Conservation (phyloP, 2,797 vertebrate species). For the Salarias fasciatus region DNA sequence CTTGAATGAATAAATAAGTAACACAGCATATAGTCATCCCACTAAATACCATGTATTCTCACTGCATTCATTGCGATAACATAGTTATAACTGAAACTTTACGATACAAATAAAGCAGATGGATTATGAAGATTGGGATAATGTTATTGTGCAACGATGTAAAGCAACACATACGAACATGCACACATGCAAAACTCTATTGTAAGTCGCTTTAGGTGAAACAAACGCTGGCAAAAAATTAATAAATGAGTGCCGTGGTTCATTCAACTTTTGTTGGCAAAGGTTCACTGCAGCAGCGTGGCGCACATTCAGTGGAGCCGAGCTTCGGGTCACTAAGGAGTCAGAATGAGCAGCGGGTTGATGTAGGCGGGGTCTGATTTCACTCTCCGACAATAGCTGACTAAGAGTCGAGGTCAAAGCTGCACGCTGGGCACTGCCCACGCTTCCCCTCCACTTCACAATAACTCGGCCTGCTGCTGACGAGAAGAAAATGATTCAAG, state of each 20-base stretch:
- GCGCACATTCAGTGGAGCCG: conserved; percentile 5
- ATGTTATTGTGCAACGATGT: conserved; percentile 1
- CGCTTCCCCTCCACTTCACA: conserved; percentile 49
- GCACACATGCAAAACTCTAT: conserved; percentile 60
- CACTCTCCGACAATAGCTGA: conserved; percentile 57
- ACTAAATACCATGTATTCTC: conserved; percentile 37
- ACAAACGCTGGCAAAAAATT: too few relatives aligned
- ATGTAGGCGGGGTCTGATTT: conserved; percentile 44
- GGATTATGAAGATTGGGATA: conserved; percentile 12
- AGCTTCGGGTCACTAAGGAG: conserved; percentile 11
- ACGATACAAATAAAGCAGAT: conserved; percentile 13
- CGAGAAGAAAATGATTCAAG: conserved; percentile 66
- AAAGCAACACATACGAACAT: conserved; percentile 34
- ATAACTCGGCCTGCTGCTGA: conserved; percentile 38
- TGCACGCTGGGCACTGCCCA: conserved; percentile 31
- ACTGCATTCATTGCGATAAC: conserved; percentile 10
- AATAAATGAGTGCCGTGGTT: background rate
- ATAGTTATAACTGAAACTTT: conserved; percentile 15
- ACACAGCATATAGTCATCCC: too few relatives aligned
- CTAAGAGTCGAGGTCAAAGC: conserved; percentile 36
- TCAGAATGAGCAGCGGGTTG: conserved; percentile 21
- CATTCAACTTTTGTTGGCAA: conserved; percentile 1
- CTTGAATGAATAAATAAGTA: conserved; percentile 2
- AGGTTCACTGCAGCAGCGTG: conserved; percentile 1
- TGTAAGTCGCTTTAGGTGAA: too few relatives aligned